phyloP scores from a whole-genome alignment of 2,888 invertebrate species.

The Meteorus colon region DNA sequence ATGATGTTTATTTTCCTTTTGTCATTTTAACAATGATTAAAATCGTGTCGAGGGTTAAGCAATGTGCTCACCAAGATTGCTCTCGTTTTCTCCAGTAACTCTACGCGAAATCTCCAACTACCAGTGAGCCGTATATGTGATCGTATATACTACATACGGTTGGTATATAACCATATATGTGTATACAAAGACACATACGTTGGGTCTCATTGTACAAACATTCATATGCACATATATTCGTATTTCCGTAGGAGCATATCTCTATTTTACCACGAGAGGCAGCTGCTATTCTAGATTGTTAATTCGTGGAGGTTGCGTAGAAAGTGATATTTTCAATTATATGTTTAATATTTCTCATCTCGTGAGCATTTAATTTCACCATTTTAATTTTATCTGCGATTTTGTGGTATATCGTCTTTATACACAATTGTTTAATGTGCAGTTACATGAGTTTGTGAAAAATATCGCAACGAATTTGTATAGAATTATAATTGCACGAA shows the following conservation, averaged over 20 bases:
- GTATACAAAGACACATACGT: not conserved
- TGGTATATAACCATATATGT: not conserved
- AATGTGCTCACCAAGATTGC: not conserved
- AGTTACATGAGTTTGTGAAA: too few species aligned
- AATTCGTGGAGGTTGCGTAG: not conserved
- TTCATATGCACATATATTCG: constrained; percentile 7
- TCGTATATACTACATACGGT: not conserved
- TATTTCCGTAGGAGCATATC: not conserved
- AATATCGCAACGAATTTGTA: too few species aligned
- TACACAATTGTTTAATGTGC: too few species aligned
- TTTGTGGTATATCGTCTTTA: too few species aligned
- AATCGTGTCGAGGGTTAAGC: constrained; percentile 3
- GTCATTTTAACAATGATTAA: not conserved
- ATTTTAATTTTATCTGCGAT: too few species aligned
- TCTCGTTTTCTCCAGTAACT: not conserved
- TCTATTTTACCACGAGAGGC: constrained; percentile 9
- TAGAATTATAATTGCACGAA: too few species aligned
- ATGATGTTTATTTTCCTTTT: not conserved
- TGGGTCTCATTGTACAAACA: not conserved
- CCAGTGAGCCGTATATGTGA: not conserved
- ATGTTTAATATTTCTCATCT: not conserved
- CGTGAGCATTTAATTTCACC: too few species aligned
- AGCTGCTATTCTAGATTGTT: not conserved
- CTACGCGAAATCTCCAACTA: not conserved
- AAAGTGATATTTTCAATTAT: not conserved